Conservation (phyloP, 1,140 invertebrate genomes). For the Euura saliciscinereae region DNA sequence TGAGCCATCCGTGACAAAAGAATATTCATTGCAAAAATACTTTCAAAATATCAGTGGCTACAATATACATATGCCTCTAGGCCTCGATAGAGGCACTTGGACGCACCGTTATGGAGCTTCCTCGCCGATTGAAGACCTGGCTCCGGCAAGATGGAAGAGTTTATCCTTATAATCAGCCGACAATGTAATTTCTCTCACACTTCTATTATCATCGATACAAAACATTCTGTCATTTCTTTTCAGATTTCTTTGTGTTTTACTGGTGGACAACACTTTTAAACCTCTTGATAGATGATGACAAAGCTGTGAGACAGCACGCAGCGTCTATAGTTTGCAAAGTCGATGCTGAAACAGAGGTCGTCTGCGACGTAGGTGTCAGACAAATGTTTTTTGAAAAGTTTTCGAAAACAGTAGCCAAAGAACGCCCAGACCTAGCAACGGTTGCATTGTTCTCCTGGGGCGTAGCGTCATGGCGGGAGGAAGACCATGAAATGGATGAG, state of each 20-base stretch:
- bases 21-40: no score
- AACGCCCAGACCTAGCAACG: constrained; percentile 22
- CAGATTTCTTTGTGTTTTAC: constrained; percentile 23
- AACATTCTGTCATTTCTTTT: background rate
- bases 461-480: constrained; percentile 32
- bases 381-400: constrained; percentile 40
- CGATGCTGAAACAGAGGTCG: constrained; percentile 17
- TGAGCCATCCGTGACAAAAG: no score
- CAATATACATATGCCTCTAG: no score
- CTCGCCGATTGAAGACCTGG: no score
- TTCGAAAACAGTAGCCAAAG: constrained; percentile 17
- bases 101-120: no score
- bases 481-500: constrained; percentile 48
- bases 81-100: no score
- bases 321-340: constrained; percentile 29
- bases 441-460: constrained; percentile 45
- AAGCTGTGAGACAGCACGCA: constrained; percentile 35
- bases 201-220: no score
- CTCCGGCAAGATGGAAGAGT: no score
- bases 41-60: no score
- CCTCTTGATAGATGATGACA: constrained; percentile 45
- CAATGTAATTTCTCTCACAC: no score
- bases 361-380: constrained; percentile 28
- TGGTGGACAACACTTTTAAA: constrained; percentile 51
- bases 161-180: no score